Base-by-base conservation (phyloP, 2,888 invertebrate species). In the Epistrophe grossulariae region DNA sequence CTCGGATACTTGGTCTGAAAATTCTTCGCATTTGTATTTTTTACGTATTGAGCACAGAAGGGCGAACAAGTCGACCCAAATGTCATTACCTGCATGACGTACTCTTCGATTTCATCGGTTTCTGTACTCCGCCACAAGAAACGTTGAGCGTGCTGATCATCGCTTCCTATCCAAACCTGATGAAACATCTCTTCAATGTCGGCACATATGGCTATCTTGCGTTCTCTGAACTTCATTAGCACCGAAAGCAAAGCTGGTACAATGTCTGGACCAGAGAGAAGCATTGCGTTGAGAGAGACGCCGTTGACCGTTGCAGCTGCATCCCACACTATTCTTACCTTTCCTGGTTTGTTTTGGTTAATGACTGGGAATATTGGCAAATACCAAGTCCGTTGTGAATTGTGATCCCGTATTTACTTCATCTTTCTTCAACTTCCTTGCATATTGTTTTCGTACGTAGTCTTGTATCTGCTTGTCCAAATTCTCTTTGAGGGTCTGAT, bases 1-100 rank as follows among this genome's bases (percentile, higher is more conserved):
- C 57, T 17, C 2, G 90, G 89, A 62, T 64, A 88, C 28, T 38
- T 11, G 9, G 1, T 4, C 15, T 5, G 13, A 28, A 82, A 89
- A 48, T 1, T 43, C 15, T 13, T 13, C 0, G 90, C 90, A 35
- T 90, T 91, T 15, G 11, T 50, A 31, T 90, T 89, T 72, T 89
- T 90, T 0, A 90, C 78, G 59, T 81, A 90, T 17, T 88, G 52
- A 19, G 80, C 74, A 11, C 71, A 72, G 13, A 60, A 72, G 0
- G 73, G 57, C 0, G 72, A 81, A 19, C 64, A 78, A 9, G 71
- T 79, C 13, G 77, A 35, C 35, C 70, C 62, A 10, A 76, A 81
- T 24, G 62, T 62, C 70, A 81, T 76, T 0, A 38, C 24, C n/a
- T 66, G 72, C 70, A 81, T 76, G 1, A 38, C 24, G 17, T 59